A percentile compares a stretch with the other conserved stretches of the same genome.
Conservation (phyloP, 1,140 invertebrate genomes). For the Bombus waltoni region DNA sequence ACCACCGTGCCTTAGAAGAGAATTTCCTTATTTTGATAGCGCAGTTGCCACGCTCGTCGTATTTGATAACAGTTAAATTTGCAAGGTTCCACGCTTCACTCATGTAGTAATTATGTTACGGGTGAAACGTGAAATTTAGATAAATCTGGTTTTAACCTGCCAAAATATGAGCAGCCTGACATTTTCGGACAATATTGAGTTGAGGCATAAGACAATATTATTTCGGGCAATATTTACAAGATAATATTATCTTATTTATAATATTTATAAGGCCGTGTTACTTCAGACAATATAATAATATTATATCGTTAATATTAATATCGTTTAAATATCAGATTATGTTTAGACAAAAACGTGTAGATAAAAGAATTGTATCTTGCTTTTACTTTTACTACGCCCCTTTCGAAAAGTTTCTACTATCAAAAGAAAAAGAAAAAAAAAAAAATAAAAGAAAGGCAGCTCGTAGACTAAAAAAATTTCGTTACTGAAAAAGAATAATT, state of each 20-base stretch:
- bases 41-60: background rate
- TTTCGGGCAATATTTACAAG: background rate
- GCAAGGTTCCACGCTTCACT: background rate
- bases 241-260: background rate
- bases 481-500: too few species aligned
- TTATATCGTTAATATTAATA: background rate
- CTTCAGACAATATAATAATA: background rate
- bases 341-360: background rate
- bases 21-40: background rate
- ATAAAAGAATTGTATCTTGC: too few species aligned
- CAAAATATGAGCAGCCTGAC: too few species aligned
- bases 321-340: background rate
- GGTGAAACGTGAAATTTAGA: background rate
- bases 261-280: background rate
- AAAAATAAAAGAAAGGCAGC: too few species aligned
- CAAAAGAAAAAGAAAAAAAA: too few species aligned
- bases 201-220: background rate
- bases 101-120: background rate
- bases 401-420: too few species aligned
- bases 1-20: background rate
- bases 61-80: background rate
- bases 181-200: background rate
- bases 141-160: background rate
- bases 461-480: too few species aligned
- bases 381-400: too few species aligned